Evolutionary conservation across 2,797 vertebrate genomes (phyloP).

Genomic region (Cryptoprocta ferox): DNA sequence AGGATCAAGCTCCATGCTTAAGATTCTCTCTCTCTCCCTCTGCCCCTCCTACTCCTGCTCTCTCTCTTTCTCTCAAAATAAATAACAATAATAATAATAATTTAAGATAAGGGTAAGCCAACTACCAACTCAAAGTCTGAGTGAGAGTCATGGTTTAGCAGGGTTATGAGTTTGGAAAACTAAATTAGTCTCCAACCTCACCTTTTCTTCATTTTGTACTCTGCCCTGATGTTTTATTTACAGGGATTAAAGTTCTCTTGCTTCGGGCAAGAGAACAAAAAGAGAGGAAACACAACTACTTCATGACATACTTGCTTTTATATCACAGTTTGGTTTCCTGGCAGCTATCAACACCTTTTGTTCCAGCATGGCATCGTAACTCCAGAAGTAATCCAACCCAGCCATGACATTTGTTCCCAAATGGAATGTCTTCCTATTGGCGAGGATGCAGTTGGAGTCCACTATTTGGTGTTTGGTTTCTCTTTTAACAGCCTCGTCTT

Average conservation of each 20-base stretch:
- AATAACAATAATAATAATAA: no score
- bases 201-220: neutral
- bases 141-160: neutral
- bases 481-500: slow-evolving; percentile 66
- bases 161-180: neutral
- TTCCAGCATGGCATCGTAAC: neutral
- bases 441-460: neutral
- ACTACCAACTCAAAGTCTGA: neutral
- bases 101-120: neutral
- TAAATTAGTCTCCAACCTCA: neutral
- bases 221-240: slow-evolving; percentile 2
- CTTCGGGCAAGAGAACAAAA: neutral
- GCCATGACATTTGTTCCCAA: neutral
- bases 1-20: no score
- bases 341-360: neutral
- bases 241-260: slow-evolving; percentile 13
- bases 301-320: neutral
- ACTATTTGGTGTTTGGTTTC: neutral
- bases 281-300: neutral
- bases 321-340: neutral
- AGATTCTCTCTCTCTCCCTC: no score
- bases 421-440: neutral
- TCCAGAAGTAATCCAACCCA: neutral
- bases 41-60: no score
- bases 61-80: no score